A percentile compares a stretch with the other conserved stretches of the same genome.
phyloP scores from a whole-genome alignment of 30 jellyfish, hydroid and myxozoan genomes.

The Cassiopea xamachana region DNA sequence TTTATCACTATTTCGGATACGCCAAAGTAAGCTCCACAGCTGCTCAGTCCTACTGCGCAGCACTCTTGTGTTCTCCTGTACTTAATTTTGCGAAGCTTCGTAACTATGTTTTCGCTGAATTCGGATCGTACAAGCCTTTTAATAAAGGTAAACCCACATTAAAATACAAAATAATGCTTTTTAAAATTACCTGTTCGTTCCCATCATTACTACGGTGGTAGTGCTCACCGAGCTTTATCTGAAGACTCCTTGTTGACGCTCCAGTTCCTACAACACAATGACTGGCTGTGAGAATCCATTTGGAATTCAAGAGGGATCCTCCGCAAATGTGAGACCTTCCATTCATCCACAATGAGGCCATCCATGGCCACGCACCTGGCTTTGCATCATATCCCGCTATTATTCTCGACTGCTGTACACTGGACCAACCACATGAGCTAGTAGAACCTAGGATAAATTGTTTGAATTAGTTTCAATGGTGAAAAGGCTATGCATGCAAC shows the following conservation, averaged over 20 bases:
- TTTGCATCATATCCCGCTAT: conserved; percentile 65
- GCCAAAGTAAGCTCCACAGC: too few species aligned
- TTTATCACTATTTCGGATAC: too few species aligned
- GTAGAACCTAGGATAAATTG: neutral
- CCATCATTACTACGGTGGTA: conserved; percentile 38
- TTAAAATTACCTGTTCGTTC: conserved; percentile 40
- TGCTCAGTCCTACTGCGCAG: too few species aligned
- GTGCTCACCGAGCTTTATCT: conserved; percentile 76
- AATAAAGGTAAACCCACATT: too few species aligned
- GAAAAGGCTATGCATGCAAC: neutral
- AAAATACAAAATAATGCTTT: too few species aligned
- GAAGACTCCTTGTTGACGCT: conserved; percentile 48
- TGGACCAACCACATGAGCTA: conserved; percentile 62
- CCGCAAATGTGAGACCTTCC: conserved; percentile 79
- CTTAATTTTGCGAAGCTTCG: too few species aligned
- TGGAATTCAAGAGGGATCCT: conserved; percentile 61
- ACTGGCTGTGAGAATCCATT: conserved; percentile 80
- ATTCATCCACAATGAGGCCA: conserved; percentile 74
- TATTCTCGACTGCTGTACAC: conserved; percentile 70
- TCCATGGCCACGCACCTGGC: conserved; percentile 92
- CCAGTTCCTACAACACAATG: conserved; percentile 76
- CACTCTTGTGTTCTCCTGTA: too few species aligned
- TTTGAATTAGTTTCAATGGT: neutral
- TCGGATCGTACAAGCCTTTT: too few species aligned
- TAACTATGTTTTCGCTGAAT: too few species aligned